Conservation (phyloP, 2,888 invertebrate genomes). For the Heliconius ismenius region DNA sequence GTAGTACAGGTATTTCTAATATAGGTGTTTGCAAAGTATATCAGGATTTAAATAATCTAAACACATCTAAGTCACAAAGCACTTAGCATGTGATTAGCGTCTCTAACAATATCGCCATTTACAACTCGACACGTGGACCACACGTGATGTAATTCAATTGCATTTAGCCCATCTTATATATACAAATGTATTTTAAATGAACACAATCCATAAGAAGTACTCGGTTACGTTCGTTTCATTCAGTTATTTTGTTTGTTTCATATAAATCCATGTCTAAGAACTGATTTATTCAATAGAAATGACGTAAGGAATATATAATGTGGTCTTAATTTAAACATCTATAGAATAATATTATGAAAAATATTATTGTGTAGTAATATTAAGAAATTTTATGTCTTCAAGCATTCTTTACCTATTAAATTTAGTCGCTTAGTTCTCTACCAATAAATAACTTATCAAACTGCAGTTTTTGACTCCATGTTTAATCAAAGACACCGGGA, state of each 20-base stretch:
- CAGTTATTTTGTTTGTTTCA: conserved; percentile 1
- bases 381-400: too few relatives aligned
- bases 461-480: too few relatives aligned
- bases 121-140: conserved; percentile 32
- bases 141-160: conserved; percentile 32
- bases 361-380: background rate
- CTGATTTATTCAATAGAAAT: background rate
- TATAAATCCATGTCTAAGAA: background rate
- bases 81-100: conserved; percentile 44
- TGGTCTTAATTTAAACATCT: too few relatives aligned
- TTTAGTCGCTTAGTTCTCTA: too few relatives aligned
- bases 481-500: too few relatives aligned
- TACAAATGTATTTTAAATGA: conserved; percentile 21
- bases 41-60: conserved; percentile 24
- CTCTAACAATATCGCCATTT: conserved; percentile 38
- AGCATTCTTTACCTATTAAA: too few relatives aligned
- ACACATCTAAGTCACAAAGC: conserved; percentile 38
- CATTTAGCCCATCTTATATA: background rate
- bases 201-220: background rate
- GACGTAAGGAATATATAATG: background rate
- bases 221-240: background rate
- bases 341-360: background rate
- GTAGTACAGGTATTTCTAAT: background rate
- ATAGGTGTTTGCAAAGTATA: background rate
- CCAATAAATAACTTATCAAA: too few relatives aligned